Percentiles rank a stretch among this genome's conserved stretches.
Conservation (phyloP, 2,113 vertebrate genomes). For the Monopterus albus region DNA sequence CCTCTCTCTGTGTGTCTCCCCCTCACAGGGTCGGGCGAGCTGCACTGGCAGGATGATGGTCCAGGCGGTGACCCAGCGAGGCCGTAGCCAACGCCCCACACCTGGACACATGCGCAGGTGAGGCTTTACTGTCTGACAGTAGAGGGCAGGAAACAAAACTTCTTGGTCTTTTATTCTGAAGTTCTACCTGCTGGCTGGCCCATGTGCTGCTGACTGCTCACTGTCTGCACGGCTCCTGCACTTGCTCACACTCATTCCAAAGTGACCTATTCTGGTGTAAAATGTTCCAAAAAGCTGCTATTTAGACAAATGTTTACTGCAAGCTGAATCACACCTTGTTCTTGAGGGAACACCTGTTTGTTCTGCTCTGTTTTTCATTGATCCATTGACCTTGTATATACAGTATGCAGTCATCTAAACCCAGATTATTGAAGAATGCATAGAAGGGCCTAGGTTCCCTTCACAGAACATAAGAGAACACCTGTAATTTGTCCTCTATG, state of each 20-base stretch:
- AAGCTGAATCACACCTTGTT: constrained; percentile 15
- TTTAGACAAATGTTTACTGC: constrained; percentile 35
- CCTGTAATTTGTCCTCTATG: constrained; percentile 43
- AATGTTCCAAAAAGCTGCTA: constrained; percentile 22
- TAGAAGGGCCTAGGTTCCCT: constrained; percentile 13
- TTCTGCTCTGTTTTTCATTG: constrained; percentile 22
- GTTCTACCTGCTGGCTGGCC: constrained; percentile 5
- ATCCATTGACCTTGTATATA: constrained; percentile 35
- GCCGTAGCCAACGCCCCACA: constrained; percentile 89
- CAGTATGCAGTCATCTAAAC: constrained; percentile 12
- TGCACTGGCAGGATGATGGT: constrained; percentile 98
- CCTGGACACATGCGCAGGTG: constrained; percentile 94
- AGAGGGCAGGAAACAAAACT: background rate
- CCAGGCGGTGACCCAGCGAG: constrained; percentile 97
- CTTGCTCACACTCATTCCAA: background rate
- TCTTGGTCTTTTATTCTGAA: background rate
- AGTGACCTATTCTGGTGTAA: background rate
- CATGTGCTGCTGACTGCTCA: constrained; percentile 4
- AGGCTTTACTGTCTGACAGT: background rate
- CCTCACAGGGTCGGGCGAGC: constrained; percentile 89
- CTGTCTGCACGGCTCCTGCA: constrained; percentile 35
- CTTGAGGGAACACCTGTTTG: constrained; percentile 58
- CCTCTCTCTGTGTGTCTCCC: background rate
- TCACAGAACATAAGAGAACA: constrained; percentile 24
- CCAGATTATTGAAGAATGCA: constrained; percentile 18